Conservation (phyloP, 2,888 invertebrate genomes). For the Drosophila maculinotata region DNA sequence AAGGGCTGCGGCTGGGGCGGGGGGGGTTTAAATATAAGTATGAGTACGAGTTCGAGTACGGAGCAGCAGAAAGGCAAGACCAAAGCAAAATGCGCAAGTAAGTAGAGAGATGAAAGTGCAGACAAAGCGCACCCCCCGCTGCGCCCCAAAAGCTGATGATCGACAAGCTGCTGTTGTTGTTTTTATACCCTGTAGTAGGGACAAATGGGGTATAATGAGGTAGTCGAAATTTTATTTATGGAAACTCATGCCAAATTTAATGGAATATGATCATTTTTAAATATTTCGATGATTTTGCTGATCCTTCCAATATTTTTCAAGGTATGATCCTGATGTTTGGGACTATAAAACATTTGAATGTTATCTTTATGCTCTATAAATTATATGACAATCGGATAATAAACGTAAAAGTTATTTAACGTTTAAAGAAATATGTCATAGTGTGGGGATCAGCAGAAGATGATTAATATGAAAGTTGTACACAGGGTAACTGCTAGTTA, state of each 20-base stretch:
- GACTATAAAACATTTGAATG: too few relatives aligned
- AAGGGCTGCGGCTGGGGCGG: background rate
- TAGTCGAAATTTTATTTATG: background rate
- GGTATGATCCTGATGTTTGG: too few relatives aligned
- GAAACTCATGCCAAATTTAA: too few relatives aligned
- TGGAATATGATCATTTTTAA: background rate
- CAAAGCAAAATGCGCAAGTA: slow-evolving; percentile 45
- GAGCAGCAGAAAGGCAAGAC: slow-evolving; percentile 24
- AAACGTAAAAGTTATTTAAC: too few relatives aligned
- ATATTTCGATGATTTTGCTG: too few relatives aligned
- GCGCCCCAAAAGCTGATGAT: slow-evolving; percentile 50
- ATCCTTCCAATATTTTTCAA: too few relatives aligned
- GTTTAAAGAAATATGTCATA: too few relatives aligned
- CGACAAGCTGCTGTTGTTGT: slow-evolving; percentile 24
- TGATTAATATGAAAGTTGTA: background rate
- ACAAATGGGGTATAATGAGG: background rate
- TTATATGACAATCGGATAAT: too few relatives aligned
- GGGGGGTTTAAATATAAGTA: slow-evolving; percentile 20
- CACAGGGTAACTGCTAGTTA: background rate
- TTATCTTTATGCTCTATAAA: too few relatives aligned
- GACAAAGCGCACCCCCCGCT: slow-evolving; percentile 52
- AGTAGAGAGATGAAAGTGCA: slow-evolving; percentile 67
- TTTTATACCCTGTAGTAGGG: background rate
- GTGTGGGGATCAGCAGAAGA: too few relatives aligned
- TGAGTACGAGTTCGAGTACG: slow-evolving; percentile 19